Conservation (phyloP, 2,888 invertebrate species). For the Temnothorax rugatulus region DNA sequence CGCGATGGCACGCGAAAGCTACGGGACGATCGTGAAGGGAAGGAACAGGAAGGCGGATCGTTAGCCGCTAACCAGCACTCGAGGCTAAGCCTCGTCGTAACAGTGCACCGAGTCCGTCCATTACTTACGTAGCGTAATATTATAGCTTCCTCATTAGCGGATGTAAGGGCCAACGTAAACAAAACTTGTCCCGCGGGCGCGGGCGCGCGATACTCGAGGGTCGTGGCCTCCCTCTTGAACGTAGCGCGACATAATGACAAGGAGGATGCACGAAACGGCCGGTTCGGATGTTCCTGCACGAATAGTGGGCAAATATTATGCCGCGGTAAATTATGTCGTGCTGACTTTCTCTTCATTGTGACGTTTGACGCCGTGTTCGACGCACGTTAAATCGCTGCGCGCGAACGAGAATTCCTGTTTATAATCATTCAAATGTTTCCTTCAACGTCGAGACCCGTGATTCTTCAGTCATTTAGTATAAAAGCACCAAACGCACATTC, state of each 20-base stretch:
- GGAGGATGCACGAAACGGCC: slow-evolving; percentile 54
- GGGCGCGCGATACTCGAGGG: slow-evolving; percentile 53
- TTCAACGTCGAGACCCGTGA: slow-evolving; percentile 13
- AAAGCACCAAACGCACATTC: not conserved
- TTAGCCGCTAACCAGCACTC: slow-evolving; percentile 73
- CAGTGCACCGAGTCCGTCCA: slow-evolving; percentile 69
- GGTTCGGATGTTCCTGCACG: slow-evolving; percentile 4
- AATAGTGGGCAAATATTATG: slow-evolving; percentile 21
- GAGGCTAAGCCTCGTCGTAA: slow-evolving; percentile 68
- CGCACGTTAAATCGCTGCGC: slow-evolving; percentile 4
- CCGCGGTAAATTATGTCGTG: slow-evolving; percentile 19
- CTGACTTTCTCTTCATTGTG: not conserved
- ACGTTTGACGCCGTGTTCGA: slow-evolving; percentile 8
- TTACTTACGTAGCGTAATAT: slow-evolving; percentile 78
- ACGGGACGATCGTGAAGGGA: slow-evolving; percentile 1
- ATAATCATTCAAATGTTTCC: slow-evolving; percentile 28
- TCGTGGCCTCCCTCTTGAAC: slow-evolving; percentile 50
- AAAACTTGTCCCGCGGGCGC: slow-evolving; percentile 70
- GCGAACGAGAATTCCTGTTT: slow-evolving; percentile 5
- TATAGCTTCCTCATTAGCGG: slow-evolving; percentile 80
- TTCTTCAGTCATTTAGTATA: not conserved
- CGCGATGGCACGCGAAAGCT: slow-evolving; percentile 14
- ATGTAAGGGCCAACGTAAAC: slow-evolving; percentile 69
- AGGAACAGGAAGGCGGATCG: slow-evolving; percentile 64
- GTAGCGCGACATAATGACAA: slow-evolving; percentile 63